A percentile compares a stretch with the other conserved stretches of the same genome.
phyloP scores from a whole-genome alignment of 2,797 vertebrate species.

The Arrhamphus sclerolepis region DNA sequence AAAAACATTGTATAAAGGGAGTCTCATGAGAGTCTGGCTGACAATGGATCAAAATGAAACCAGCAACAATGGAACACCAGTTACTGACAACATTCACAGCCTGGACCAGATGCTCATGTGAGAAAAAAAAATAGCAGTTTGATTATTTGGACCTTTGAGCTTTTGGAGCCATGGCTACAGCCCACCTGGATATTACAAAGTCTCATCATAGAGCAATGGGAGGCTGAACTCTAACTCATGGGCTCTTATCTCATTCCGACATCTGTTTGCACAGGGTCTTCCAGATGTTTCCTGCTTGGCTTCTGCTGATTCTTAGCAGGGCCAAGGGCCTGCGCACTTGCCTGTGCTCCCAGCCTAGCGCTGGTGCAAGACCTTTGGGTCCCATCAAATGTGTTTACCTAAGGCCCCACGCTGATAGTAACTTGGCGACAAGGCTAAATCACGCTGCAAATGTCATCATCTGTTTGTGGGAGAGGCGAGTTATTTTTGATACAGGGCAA shows the following conservation, averaged over 20 bases:
- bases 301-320: conserved; percentile 68
- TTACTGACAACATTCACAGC: conserved; percentile 75
- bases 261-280: conserved; percentile 82
- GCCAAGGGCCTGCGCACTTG: conserved; percentile 66
- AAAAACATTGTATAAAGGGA: conserved; percentile 72
- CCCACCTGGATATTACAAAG: conserved; percentile 80
- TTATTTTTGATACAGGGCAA: conserved; percentile 69
- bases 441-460: conserved; percentile 76
- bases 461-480: conserved; percentile 64
- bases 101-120: conserved; percentile 78
- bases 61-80: conserved; percentile 77
- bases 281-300: conserved; percentile 88
- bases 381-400: conserved; percentile 78
- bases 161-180: conserved; percentile 73
- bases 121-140: conserved; percentile 56
- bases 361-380: conserved; percentile 66
- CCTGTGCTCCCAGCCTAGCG: conserved; percentile 57
- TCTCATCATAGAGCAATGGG: conserved; percentile 64
- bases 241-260: conserved; percentile 81
- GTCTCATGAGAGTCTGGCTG: conserved; percentile 76
- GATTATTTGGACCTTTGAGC: conserved; percentile 79
- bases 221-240: conserved; percentile 64
- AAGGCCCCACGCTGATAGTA: conserved; percentile 69
- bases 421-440: conserved; percentile 79
- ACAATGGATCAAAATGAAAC: conserved; percentile 86